phyloP scores from a whole-genome alignment of 2,113 vertebrate genomes.

The Psammodynastes pulverulentus region DNA sequence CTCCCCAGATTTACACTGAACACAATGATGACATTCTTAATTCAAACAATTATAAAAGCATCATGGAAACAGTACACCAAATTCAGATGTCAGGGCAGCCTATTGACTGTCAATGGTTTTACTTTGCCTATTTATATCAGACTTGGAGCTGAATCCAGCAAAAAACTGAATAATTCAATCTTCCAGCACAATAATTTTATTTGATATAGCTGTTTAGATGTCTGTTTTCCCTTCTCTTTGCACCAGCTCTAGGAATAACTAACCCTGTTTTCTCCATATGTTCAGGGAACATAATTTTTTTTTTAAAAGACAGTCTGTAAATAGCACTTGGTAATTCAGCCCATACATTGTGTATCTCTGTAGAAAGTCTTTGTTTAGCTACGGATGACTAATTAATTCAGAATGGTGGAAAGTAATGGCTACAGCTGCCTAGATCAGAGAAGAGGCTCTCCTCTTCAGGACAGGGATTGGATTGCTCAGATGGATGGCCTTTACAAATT shows the following conservation, averaged over 20 bases:
- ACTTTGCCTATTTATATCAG: slow-evolving; percentile 37
- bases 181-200: slow-evolving; percentile 43
- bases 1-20: slow-evolving; percentile 17
- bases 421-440: slow-evolving; percentile 49
- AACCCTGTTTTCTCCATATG: slow-evolving; percentile 39
- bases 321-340: slow-evolving; percentile 52
- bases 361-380: slow-evolving; percentile 52
- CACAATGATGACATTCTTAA: slow-evolving; percentile 30
- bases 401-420: slow-evolving; percentile 36
- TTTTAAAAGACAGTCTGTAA: slow-evolving; percentile 55
- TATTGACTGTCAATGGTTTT: slow-evolving; percentile 46
- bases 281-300: slow-evolving; percentile 60
- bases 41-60: slow-evolving; percentile 33
- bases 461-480: slow-evolving; percentile 15
- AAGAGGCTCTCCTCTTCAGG: slow-evolving; percentile 36
- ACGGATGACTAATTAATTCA: slow-evolving; percentile 52
- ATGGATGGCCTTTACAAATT: slow-evolving; percentile 27
- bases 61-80: background rate
- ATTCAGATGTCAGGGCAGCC: slow-evolving; percentile 35
- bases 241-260: background rate
- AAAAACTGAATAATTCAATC: slow-evolving; percentile 64
- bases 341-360: slow-evolving; percentile 32
- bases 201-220: slow-evolving; percentile 51
- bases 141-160: slow-evolving; percentile 51
- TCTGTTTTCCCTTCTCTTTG: slow-evolving; percentile 11